Evolutionary conservation across 1,140 invertebrate species (phyloP), one percentile per base, ranked within the genome.

Genomic region (Neodiprion virginianus): DNA sequence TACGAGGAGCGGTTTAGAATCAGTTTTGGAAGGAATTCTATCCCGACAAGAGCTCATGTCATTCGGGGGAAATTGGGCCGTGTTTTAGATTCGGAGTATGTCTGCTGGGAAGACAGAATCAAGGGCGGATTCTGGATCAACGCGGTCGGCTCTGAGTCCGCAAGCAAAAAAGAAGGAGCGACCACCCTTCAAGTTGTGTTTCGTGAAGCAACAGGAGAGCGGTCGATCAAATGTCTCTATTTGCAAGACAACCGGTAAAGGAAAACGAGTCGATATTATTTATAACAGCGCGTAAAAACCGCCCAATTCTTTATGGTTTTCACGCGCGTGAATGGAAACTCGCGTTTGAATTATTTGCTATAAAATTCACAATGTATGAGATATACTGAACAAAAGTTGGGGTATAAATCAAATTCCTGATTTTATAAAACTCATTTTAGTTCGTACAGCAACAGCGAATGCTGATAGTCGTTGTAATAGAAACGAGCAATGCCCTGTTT

Each of bases 171-270:
- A 61, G 53, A 61, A 61, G 7, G 83, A 83, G 73, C 79, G 73
- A 72, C 83, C 83, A 1, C 84, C 82, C 11, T 87, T 87, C 49
- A 85, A 85, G 21, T 75, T 87, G 40, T 86, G 84, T 49, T 87
- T 87, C 74, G 78, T 85, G 14, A 82, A 80, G 69, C 77, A 83
- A n/a, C 81, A 75, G 47, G 80, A 83, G 75, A 79, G 72, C 48
- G 85, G 86, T 7, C 78, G 78, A 73, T 87, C 86, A 8, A 78
- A 84, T 70, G 50, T 78, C 70, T 76, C 75, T 47, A n/a, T 74
- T 8, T 79, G 80, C 1, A 85, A 79, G 74, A 69, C 78, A 48
- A 79, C 81, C 65, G 81, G 85, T 86, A 86, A 76, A 14, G 53
- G 7, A 61, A 61, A 5, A 61, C 53, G 53, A 61, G 8, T 11